Conservation (phyloP, 1,140 invertebrate species). For the Magallana angulata region DNA sequence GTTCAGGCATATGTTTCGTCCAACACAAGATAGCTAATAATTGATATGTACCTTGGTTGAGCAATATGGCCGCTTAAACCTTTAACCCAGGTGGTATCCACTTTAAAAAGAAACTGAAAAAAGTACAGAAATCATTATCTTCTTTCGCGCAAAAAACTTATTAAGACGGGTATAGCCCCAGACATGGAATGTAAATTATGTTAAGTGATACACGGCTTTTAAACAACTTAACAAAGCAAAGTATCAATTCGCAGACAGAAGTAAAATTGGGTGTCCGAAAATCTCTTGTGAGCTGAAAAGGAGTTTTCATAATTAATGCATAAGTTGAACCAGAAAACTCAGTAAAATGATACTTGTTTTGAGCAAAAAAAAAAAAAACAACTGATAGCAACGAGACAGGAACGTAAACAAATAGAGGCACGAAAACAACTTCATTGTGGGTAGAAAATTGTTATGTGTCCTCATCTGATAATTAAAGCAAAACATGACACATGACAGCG, state of each 20-base stretch:
- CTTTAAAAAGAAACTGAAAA: background rate
- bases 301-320: background rate
- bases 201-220: background rate
- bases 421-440: constrained; percentile 4
- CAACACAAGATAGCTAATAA: constrained; percentile 21
- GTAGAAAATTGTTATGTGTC: background rate
- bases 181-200: constrained; percentile 14
- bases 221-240: background rate
- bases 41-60: constrained; percentile 18
- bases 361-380: background rate
- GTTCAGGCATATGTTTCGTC: constrained; percentile 19
- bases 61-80: constrained; percentile 20
- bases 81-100: background rate
- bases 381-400: background rate
- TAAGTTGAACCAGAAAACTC: background rate
- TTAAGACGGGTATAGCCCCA: background rate
- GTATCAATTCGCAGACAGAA: background rate
- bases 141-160: constrained; percentile 4
- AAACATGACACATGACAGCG: constrained; percentile 26
- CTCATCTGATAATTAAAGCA: constrained; percentile 28
- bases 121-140: constrained; percentile 3
- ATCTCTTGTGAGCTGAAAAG: too few relatives aligned
- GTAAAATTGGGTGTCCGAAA: background rate
- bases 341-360: background rate
- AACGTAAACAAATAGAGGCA: background rate